phyloP scores from a whole-genome alignment of 2,113 vertebrate species.

The Lanius ludovicianus region DNA sequence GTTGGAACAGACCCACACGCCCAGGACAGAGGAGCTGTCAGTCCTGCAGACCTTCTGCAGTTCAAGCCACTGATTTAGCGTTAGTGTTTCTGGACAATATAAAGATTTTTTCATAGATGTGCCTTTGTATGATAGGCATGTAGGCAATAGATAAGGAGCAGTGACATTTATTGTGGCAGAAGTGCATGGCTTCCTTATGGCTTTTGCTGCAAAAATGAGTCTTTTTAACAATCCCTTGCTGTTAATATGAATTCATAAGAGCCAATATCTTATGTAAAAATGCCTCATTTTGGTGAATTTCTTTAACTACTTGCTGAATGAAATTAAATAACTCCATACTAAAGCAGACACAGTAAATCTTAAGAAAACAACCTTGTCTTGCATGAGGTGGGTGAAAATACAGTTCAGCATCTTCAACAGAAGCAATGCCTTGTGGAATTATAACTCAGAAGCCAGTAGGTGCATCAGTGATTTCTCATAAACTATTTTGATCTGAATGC shows the following conservation, averaged over 20 bases:
- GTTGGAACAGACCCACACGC: fast-evolving
- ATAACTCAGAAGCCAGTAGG: not conserved
- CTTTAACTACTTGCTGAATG: not conserved
- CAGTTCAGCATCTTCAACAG: not conserved
- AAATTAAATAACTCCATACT: not conserved
- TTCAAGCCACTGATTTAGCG: not conserved
- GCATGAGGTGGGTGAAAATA: not conserved
- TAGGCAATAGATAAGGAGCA: not conserved
- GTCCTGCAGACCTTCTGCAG: not conserved
- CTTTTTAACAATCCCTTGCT: not conserved
- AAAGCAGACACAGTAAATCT: not conserved
- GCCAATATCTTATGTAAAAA: not conserved
- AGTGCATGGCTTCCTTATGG: not conserved
- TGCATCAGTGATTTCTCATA: not conserved
- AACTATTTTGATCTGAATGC: slow-evolving; percentile 17
- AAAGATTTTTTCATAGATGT: not conserved
- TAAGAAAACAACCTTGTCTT: not conserved
- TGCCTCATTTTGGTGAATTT: not conserved
- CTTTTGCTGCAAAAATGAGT: not conserved
- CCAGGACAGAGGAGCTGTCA: not conserved
- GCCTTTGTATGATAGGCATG: not conserved
- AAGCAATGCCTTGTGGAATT: not conserved
- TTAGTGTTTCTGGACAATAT: not conserved
- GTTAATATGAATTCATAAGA: not conserved
- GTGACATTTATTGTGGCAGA: not conserved